Evolutionary conservation across 2,797 vertebrate species (phyloP).

Genomic region (Phataginus tricuspis): DNA sequence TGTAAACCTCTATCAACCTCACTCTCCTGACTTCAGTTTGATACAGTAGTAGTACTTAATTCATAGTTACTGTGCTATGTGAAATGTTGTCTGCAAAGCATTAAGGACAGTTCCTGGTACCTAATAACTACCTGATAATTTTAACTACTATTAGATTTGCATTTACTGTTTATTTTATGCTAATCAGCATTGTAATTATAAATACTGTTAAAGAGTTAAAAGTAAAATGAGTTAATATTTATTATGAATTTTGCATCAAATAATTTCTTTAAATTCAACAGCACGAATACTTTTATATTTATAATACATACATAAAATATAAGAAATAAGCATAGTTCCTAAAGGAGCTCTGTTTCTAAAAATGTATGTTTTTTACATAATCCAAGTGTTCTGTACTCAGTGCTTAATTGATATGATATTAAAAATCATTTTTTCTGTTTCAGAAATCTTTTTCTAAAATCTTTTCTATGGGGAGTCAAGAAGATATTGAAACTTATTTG

Average conservation of each 20-base stretch:
- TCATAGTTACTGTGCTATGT: neutral
- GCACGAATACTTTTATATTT: neutral
- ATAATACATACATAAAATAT: constrained; percentile 15
- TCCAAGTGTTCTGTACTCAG: neutral
- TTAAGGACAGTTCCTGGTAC: neutral
- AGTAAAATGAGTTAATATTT: neutral
- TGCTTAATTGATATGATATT: neutral
- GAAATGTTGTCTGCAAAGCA: neutral
- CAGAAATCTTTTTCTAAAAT: neutral
- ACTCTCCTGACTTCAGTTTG: neutral
- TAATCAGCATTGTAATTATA: neutral
- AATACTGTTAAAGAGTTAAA: neutral
- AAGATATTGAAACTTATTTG: neutral
- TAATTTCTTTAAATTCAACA: constrained; percentile 11
- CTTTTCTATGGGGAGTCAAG: neutral
- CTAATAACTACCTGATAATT: neutral
- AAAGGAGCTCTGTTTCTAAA: constrained; percentile 26
- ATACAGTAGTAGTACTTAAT: neutral
- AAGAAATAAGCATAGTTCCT: constrained; percentile 12
- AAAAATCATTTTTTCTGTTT: neutral
- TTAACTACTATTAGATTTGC: neutral
- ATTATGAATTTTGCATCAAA: neutral
- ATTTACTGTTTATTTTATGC: neutral
- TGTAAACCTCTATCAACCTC: neutral
- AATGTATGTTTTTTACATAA: neutral